Percentiles rank a stretch among this genome's conserved stretches.
Conservation (phyloP, 1,140 invertebrate genomes). For the Drosophila leontia region DNA sequence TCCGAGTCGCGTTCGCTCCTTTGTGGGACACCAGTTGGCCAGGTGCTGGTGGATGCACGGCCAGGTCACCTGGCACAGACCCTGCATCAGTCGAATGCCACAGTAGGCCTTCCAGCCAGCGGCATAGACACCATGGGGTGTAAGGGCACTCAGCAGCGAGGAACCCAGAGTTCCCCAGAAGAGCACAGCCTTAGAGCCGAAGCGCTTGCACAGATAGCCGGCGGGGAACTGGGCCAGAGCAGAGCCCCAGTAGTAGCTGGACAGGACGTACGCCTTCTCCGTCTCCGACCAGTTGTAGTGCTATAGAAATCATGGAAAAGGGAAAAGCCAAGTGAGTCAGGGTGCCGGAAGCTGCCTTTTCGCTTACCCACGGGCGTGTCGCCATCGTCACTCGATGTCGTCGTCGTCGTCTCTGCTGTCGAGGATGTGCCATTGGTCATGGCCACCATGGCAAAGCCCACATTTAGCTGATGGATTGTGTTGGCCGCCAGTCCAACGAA, state of each 20-base stretch:
- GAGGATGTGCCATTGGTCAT: conserved; percentile 68
- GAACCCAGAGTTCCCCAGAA: conserved; percentile 86
- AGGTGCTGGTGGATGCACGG: conserved; percentile 91
- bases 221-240: conserved; percentile 73
- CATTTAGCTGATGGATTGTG: conserved; percentile 88
- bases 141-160: conserved; percentile 86
- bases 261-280: conserved; percentile 86
- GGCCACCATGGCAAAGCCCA: conserved; percentile 88
- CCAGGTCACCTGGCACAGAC: conserved; percentile 91
- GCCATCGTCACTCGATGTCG: conserved; percentile 38
- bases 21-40: conserved; percentile 85
- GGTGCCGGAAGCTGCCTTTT: background rate
- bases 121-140: conserved; percentile 72
- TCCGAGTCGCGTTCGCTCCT: conserved; percentile 87
- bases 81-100: conserved; percentile 89
- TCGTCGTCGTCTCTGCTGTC: background rate
- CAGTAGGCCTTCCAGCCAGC: conserved; percentile 88
- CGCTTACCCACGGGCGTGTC: conserved; percentile 75
- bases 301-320: conserved; percentile 35
- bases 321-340: background rate
- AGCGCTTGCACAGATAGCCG: conserved; percentile 83
- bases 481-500: conserved; percentile 88
- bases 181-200: conserved; percentile 88
- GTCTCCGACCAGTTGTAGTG: conserved; percentile 86
- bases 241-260: conserved; percentile 88